Percentiles rank a stretch among this genome's conserved stretches.
These are phyloP conservation scores for Mustela erminea DNA, from an alignment of 2,797 vertebrate genomes.

Conservation along the genomic window DNA sequence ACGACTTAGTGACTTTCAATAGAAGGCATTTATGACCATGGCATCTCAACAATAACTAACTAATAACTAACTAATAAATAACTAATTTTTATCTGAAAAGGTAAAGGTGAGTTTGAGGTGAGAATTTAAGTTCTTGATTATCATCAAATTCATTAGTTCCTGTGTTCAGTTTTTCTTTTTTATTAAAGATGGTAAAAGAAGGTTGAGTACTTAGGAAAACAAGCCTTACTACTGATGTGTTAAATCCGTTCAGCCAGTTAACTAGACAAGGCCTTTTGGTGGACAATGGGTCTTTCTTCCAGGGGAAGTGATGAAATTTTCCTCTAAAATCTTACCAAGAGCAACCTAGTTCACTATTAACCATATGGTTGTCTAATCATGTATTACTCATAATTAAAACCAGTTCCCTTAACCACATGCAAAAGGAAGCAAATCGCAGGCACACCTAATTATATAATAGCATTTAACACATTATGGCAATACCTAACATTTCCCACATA, in stretches of 20 bases:
- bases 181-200: slow-evolving; percentile 45
- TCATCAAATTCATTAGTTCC: slow-evolving; percentile 2
- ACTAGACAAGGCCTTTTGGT: slow-evolving; percentile 4
- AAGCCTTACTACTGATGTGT: neutral
- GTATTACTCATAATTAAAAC: slow-evolving; percentile 38
- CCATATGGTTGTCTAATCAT: neutral
- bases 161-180: neutral
- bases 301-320: slow-evolving; percentile 29
- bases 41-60: neutral
- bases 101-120: slow-evolving; percentile 28
- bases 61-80: neutral
- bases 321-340: neutral
- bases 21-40: neutral
- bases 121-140: slow-evolving; percentile 20
- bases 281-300: neutral
- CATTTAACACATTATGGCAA: slow-evolving; percentile 8
- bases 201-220: slow-evolving; percentile 16
- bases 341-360: neutral
- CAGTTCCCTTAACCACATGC: neutral
- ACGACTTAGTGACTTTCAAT: neutral
- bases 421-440: slow-evolving; percentile 24
- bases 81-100: slow-evolving; percentile 23
- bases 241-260: slow-evolving; percentile 19
- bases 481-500: neutral
- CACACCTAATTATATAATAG: neutral